phyloP scores from a whole-genome alignment of 2,888 invertebrate species.

The Trypoxylon attenuatum region DNA sequence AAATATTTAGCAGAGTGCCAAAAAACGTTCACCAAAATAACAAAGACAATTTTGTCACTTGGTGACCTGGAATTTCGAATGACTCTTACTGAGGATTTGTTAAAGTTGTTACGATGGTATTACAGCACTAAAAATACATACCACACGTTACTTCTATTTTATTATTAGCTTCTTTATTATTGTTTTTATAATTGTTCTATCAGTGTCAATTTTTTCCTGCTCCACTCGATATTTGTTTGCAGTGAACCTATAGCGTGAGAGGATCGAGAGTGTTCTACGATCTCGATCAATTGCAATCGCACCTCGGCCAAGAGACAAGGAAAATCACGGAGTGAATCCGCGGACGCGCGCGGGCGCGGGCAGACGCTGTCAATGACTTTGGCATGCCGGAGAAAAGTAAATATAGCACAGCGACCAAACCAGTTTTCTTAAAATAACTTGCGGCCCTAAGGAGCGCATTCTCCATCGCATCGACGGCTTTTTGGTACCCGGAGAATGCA shows the following conservation, averaged over 20 bases:
- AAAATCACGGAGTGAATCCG: constrained; percentile 26
- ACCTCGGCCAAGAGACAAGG: constrained; percentile 35
- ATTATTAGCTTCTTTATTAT: no score
- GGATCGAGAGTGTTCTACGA: no score
- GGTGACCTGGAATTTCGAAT: constrained; percentile 36
- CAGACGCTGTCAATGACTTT: constrained; percentile 65
- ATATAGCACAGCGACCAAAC: constrained; percentile 70
- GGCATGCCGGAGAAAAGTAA: constrained; percentile 67
- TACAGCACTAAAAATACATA: no score
- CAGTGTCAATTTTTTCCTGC: no score
- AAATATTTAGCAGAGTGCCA: constrained; percentile 24
- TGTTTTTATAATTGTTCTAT: no score
- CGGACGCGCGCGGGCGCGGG: constrained; percentile 35
- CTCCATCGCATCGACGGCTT: constrained; percentile 61
- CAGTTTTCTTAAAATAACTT: constrained; percentile 72
- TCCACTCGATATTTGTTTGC: no score
- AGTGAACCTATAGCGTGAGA: no score
- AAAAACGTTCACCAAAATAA: constrained; percentile 42
- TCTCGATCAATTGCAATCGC: no score
- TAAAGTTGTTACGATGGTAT: no score
- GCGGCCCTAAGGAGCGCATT: constrained; percentile 65
- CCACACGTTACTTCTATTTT: no score
- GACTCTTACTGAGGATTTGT: constrained; percentile 6
- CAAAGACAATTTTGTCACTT: constrained; percentile 37
- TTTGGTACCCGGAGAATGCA: constrained; percentile 55